Evolutionary conservation across 2,888 invertebrate genomes (phyloP).

Genomic region (Priocnemis perturbator): DNA sequence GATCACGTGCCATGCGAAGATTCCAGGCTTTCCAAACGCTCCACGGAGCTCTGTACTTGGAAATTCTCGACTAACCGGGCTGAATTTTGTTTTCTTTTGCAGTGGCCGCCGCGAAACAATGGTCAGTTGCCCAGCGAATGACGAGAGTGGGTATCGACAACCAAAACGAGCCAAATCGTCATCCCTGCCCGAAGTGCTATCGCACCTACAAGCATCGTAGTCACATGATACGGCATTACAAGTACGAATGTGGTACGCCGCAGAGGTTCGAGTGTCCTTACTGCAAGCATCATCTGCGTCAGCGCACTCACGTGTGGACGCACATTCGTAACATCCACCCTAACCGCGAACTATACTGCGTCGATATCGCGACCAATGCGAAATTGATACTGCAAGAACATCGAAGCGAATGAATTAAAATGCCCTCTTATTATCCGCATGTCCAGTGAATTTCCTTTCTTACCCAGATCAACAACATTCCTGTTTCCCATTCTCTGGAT

Average conservation of each 20-base stretch:
- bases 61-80: constrained; percentile 30
- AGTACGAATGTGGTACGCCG: constrained; percentile 72
- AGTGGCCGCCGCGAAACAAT: constrained; percentile 22
- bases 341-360: constrained; percentile 65
- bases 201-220: constrained; percentile 80
- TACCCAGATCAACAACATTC: neutral
- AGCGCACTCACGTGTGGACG: constrained; percentile 70
- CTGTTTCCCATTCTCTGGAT: neutral
- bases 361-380: constrained; percentile 67
- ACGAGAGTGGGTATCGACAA: neutral
- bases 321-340: constrained; percentile 69
- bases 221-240: constrained; percentile 79
- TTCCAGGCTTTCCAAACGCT: too few species aligned
- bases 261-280: constrained; percentile 73
- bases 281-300: constrained; percentile 70
- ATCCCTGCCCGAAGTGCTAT: constrained; percentile 77
- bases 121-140: neutral
- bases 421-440: too few species aligned
- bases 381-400: constrained; percentile 57
- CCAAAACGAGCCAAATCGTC: constrained; percentile 49
- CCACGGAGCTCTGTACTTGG: too few species aligned
- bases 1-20: too few species aligned
- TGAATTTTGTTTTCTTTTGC: constrained; percentile 36
- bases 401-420: constrained; percentile 43
- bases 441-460: neutral